phyloP scores from a whole-genome alignment of 2,797 vertebrate genomes.

The Fratercula arctica region DNA sequence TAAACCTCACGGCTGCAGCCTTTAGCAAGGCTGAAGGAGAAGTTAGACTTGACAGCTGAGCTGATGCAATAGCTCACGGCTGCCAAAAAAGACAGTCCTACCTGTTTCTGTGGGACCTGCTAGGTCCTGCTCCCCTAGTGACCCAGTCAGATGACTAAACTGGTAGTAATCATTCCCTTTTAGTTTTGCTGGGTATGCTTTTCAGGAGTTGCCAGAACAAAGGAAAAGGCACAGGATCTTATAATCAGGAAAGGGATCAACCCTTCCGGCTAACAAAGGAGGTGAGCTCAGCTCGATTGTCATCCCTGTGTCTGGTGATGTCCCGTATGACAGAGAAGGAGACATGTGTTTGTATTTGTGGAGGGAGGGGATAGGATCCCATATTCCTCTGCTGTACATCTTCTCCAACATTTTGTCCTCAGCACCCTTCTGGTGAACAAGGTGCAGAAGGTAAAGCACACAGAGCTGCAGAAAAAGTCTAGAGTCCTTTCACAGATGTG shows the following conservation, averaged over 20 bases:
- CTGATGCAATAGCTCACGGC: not conserved
- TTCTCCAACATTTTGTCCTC: not conserved
- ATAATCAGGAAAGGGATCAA: not conserved
- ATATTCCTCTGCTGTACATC: not conserved
- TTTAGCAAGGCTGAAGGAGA: not conserved
- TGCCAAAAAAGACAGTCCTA: not conserved
- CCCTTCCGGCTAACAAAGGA: not conserved
- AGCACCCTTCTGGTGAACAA: not conserved
- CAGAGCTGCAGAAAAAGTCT: not conserved
- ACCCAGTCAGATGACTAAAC: not conserved
- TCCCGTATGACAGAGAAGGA: not conserved
- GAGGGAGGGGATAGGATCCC: not conserved
- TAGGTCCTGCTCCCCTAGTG: not conserved
- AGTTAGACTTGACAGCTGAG: not conserved
- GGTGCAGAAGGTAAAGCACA: not conserved
- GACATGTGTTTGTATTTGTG: not conserved
- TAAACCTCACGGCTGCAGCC: not conserved
- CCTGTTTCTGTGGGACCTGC: not conserved
- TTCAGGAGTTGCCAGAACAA: not conserved
- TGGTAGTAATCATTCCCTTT: not conserved
- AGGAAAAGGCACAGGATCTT: not conserved
- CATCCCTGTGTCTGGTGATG: not conserved
- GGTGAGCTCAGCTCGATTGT: not conserved
- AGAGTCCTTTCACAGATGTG: not conserved
- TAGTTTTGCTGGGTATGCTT: not conserved